These are phyloP conservation scores for Chesias legatella DNA, from an alignment of 2,888 invertebrate species.

Conservation along the genomic window DNA sequence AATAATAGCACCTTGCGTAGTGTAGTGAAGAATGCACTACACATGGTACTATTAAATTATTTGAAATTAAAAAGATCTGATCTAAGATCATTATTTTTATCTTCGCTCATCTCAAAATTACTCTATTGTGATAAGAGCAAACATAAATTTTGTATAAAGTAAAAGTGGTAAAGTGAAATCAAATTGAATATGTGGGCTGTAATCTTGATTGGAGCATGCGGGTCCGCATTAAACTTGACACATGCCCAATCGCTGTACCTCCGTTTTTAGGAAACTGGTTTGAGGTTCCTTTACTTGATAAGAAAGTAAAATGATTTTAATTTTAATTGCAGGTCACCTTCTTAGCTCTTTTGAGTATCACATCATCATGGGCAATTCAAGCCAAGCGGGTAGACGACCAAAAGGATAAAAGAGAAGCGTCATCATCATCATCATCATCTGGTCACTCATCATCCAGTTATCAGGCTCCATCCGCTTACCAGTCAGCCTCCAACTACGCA, in stretches of 20 bases:
- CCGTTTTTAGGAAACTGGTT: slow-evolving; percentile 51
- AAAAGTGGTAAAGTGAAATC: slow-evolving; percentile 76
- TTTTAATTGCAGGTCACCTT: slow-evolving; percentile 61
- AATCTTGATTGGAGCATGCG: slow-evolving; percentile 67
- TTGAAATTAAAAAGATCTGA: slow-evolving; percentile 2
- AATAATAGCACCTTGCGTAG: too few species aligned
- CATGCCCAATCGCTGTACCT: slow-evolving; percentile 39
- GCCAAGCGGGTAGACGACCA: slow-evolving; percentile 55
- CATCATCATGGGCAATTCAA: slow-evolving; percentile 58
- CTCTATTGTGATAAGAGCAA: slow-evolving; percentile 17
- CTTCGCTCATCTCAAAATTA: slow-evolving; percentile 7
- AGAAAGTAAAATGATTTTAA: slow-evolving; percentile 23
- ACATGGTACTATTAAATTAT: neutral
- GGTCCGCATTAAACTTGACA: slow-evolving; percentile 53
- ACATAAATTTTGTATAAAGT: slow-evolving; percentile 48
- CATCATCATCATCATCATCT: slow-evolving; percentile 22
- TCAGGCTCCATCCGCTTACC: slow-evolving; percentile 20
- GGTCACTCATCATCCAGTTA: slow-evolving; percentile 31
- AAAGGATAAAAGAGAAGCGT: slow-evolving; percentile 68
- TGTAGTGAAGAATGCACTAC: too few species aligned
- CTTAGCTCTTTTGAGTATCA: slow-evolving; percentile 57
- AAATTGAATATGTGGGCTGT: slow-evolving; percentile 62
- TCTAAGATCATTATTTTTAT: slow-evolving; percentile 6
- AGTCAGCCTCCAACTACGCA: slow-evolving; percentile 35
- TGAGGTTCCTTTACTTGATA: slow-evolving; percentile 37